A percentile compares a stretch with the other conserved stretches of the same genome.
These are phyloP conservation scores for Laothoe populi DNA, from an alignment of 2,888 invertebrate genomes.

Conservation along the genomic window DNA sequence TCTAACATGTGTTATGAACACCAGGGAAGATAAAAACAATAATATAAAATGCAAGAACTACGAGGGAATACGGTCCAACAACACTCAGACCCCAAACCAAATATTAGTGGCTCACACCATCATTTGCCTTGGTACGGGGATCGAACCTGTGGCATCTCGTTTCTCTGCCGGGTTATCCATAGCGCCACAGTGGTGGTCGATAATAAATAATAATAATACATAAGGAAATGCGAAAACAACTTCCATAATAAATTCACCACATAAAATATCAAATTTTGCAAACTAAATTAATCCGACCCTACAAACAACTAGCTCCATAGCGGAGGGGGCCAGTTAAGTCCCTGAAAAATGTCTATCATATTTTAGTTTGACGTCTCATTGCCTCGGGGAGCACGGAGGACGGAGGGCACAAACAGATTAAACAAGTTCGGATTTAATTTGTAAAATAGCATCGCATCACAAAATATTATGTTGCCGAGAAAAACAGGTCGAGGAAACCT, in stretches of 20 bases:
- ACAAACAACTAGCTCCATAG: constrained; percentile 53
- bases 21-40: no score
- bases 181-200: no score
- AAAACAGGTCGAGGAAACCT: background rate
- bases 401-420: constrained; percentile 50
- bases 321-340: constrained; percentile 48
- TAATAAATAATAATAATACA: background rate
- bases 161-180: no score
- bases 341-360: constrained; percentile 72
- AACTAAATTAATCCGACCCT: constrained; percentile 31
- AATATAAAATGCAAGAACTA: no score
- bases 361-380: constrained; percentile 57
- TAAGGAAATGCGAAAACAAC: background rate
- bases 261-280: constrained; percentile 17
- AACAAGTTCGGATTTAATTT: constrained; percentile 61
- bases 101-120: no score
- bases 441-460: constrained; percentile 40
- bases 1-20: no score
- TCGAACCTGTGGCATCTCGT: no score
- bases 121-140: no score
- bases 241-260: constrained; percentile 1
- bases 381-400: constrained; percentile 37
- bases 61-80: no score
- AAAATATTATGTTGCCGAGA: constrained; percentile 6
- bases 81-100: no score